A percentile compares a stretch with the other conserved stretches of the same genome.
Conservation (phyloP, 2,888 invertebrate species). For the Clivina fossor region DNA sequence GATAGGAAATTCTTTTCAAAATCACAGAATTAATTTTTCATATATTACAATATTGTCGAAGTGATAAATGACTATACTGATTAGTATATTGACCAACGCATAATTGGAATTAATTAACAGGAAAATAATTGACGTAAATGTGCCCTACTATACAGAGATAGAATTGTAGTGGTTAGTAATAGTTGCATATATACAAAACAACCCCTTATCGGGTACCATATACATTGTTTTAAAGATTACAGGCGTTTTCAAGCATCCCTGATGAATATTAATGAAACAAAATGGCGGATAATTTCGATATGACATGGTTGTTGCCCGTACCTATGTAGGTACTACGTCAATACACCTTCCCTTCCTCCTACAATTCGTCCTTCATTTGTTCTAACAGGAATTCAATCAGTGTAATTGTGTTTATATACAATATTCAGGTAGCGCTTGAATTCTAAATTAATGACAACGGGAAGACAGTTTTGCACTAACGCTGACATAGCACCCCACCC, state of each 20-base stretch:
- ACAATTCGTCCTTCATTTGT: conserved; percentile 13
- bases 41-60: too few relatives aligned
- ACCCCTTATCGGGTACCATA: not conserved
- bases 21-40: too few relatives aligned
- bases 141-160: not conserved
- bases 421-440: conserved; percentile 28
- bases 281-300: conserved; percentile 17
- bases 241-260: conserved; percentile 20
- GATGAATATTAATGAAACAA: conserved; percentile 30
- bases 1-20: too few relatives aligned
- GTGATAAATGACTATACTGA: too few relatives aligned
- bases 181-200: not conserved
- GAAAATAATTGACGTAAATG: conserved; percentile 13
- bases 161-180: conserved; percentile 1
- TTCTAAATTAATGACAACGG: conserved; percentile 25
- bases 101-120: conserved; percentile 12
- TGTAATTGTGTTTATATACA: conserved; percentile 33
- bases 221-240: conserved; percentile 27
- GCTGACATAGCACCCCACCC: too few relatives aligned
- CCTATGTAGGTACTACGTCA: conserved; percentile 9
- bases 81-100: too few relatives aligned
- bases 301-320: conserved; percentile 14
- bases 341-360: conserved; percentile 18
- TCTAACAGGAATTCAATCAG: conserved; percentile 26
- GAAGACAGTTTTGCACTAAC: too few relatives aligned